phyloP scores from a whole-genome alignment of 1,140 invertebrate genomes.

The Pseudomyrmex concolor region DNA sequence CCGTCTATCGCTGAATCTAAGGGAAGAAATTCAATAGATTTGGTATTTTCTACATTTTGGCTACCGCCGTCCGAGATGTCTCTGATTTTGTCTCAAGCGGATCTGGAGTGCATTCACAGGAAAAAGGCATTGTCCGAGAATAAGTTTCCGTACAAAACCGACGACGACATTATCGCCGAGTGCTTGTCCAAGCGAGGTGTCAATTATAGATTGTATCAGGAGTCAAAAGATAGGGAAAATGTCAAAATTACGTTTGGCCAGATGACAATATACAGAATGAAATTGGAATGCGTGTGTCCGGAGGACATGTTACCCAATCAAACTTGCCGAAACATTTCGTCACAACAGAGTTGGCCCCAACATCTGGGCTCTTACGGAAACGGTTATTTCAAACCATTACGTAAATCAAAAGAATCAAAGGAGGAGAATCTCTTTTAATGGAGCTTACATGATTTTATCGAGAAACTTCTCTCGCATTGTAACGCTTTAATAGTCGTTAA shows the following conservation, averaged over 20 bases:
- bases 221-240: slow-evolving; percentile 83
- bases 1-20: slow-evolving; percentile 78
- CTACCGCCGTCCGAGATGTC: slow-evolving; percentile 81
- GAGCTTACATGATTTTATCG: slow-evolving; percentile 1
- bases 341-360: slow-evolving; percentile 84
- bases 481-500: slow-evolving; percentile 20
- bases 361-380: slow-evolving; percentile 84
- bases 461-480: background rate
- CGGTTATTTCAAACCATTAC: slow-evolving; percentile 82
- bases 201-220: slow-evolving; percentile 79
- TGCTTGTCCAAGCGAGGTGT: slow-evolving; percentile 83
- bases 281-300: slow-evolving; percentile 85
- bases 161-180: slow-evolving; percentile 76
- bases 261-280: slow-evolving; percentile 86
- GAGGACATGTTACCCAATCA: slow-evolving; percentile 82
- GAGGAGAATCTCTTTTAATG: background rate
- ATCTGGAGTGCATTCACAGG: slow-evolving; percentile 84
- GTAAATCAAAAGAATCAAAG: slow-evolving; percentile 60
- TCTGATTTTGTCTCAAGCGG: slow-evolving; percentile 82
- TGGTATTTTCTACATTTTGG: slow-evolving; percentile 87
- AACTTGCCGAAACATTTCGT: slow-evolving; percentile 84
- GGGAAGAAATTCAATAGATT: slow-evolving; percentile 81
- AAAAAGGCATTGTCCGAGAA: slow-evolving; percentile 76
- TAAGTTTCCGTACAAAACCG: slow-evolving; percentile 72
- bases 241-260: slow-evolving; percentile 84